These are phyloP conservation scores for Pontoporia blainvillei DNA, from an alignment of 2,113 vertebrate species.

Conservation along the genomic window DNA sequence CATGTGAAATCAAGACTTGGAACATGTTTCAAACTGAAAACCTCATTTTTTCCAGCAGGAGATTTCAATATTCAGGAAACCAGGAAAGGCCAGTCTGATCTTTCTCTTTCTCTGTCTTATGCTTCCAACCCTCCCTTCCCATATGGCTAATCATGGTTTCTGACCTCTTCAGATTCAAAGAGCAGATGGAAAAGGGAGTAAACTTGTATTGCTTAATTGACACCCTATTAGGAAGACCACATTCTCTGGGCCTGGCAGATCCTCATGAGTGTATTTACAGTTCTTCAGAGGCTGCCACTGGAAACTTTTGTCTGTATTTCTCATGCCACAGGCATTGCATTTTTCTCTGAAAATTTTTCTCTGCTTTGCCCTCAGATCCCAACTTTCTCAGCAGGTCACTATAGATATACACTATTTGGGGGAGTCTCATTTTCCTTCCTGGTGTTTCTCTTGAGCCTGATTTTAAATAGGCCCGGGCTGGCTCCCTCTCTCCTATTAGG, in stretches of 20 bases:
- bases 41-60: neutral
- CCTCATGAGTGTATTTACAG: neutral
- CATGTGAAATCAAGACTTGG: neutral
- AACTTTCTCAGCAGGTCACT: neutral
- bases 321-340: neutral
- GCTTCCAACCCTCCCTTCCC: neutral
- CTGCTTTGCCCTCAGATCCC: neutral
- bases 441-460: neutral
- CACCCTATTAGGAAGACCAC: neutral
- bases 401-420: neutral
- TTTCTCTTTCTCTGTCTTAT: neutral
- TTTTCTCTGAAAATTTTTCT: neutral
- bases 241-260: neutral
- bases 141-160: neutral
- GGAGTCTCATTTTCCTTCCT: neutral
- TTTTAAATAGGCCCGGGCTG: neutral
- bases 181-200: neutral
- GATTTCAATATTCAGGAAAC: neutral
- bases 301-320: neutral
- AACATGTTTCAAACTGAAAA: neutral
- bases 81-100: neutral
- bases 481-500: neutral
- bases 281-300: neutral
- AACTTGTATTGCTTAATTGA: neutral
- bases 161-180: neutral